Base-by-base conservation (phyloP, 2,888 invertebrate genomes). In the Omphaloscelis lunosa region DNA sequence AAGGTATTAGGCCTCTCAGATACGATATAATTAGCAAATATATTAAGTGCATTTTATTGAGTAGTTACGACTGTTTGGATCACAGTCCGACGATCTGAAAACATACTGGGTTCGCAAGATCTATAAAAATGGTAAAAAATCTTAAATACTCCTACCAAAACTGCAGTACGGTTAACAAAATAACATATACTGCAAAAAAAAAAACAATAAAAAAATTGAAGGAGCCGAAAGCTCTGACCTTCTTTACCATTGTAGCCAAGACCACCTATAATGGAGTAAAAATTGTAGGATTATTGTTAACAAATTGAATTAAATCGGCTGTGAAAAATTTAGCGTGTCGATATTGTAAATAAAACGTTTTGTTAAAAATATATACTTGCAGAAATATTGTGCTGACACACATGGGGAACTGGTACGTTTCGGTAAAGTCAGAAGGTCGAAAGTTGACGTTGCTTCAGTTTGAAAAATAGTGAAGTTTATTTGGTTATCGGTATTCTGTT, bases 301-400 rank as follows among this genome's bases (percentile, higher is more conserved):
- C 90, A 95, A 95, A 95, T 96, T 94, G 95, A 93, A 95, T 95
- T 96, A 95, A 95, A 95, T 93, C 90, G 91, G 83, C 86, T 89
- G 92, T 88, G 89, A 92, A 93, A 91, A 91, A 93, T 88, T 90
- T 91, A 88, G 88, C 90, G 84, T 92, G 91, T 91, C 90, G 88
- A 90, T 89, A 88, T 87, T 80, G 82, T 87, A 90, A 90, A 91
- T 88, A 92, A 90, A 89, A 88, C 75, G 82, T 84, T 86, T 84
- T 83, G n/a, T 72, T 59, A 70, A 69, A 79, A 89, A 89, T 90
- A 84, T 75, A 62, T 68, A 61, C 56, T 62, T 66, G 23, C 78
- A 78, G 58, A 77, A 62, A 75, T 79, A 67, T 77, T 67, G 20
- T 85, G 63, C 74, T 72, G 63, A 63, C 58, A 59, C 69, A 69